phyloP scores from a whole-genome alignment of 2,113 vertebrate species.

The Athene noctua region DNA sequence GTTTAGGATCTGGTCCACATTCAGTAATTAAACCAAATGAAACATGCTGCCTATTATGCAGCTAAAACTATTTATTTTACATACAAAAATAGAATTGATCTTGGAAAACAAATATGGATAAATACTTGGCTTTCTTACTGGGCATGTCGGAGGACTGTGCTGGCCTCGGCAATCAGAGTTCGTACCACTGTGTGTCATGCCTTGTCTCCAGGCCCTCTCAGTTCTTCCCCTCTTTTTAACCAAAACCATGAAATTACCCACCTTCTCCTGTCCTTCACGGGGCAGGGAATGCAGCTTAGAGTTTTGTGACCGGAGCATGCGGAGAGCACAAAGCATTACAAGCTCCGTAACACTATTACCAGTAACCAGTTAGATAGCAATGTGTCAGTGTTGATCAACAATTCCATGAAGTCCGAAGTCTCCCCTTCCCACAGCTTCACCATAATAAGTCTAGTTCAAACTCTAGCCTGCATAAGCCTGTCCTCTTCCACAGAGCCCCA shows the following conservation, averaged over 20 bases:
- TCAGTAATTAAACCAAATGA: not conserved
- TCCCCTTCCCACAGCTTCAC: not conserved
- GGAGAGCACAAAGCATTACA: not conserved
- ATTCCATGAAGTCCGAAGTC: not conserved
- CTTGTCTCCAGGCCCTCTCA: not conserved
- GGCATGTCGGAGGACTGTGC: rapidly evolving
- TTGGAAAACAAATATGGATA: not conserved
- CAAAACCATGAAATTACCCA: not conserved
- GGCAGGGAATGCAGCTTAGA: not conserved
- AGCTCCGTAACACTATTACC: not conserved
- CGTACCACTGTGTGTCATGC: not conserved
- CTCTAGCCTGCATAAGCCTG: not conserved
- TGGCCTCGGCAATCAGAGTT: not conserved
- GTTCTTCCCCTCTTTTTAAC: not conserved
- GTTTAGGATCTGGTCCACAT: not conserved
- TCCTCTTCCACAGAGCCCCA: not conserved
- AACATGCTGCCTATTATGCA: not conserved
- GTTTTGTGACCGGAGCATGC: not conserved
- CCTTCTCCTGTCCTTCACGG: not conserved
- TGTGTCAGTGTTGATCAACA: not conserved
- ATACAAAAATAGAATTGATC: not conserved
- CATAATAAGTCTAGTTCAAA: not conserved
- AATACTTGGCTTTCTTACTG: not conserved
- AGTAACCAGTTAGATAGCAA: not conserved
- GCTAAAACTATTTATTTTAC: not conserved